Evolutionary conservation across 2,113 vertebrate species (phyloP).

Genomic region (Dissostichus mawsoni): DNA sequence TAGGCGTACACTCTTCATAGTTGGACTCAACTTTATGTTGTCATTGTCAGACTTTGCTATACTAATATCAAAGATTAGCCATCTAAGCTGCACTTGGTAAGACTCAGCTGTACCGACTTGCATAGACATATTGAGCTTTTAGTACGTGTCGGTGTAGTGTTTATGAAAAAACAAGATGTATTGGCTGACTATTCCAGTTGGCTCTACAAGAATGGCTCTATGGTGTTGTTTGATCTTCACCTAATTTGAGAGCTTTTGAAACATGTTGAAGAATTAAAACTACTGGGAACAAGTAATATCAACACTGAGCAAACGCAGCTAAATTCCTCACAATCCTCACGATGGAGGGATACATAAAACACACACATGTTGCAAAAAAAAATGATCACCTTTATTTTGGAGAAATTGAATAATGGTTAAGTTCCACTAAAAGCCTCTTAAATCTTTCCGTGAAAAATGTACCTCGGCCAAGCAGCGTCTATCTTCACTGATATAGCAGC

Average conservation of each 20-base stretch:
- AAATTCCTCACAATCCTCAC: too few relatives aligned
- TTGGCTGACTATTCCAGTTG: neutral
- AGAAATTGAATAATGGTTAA: too few relatives aligned
- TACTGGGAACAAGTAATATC: too few relatives aligned
- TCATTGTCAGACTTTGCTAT: neutral
- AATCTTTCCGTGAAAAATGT: too few relatives aligned
- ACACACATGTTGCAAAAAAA: too few relatives aligned
- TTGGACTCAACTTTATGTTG: neutral
- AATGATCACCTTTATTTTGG: too few relatives aligned
- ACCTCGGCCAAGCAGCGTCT: neutral
- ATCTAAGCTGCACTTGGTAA: neutral
- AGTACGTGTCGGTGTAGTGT: too few relatives aligned
- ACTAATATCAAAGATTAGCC: too few relatives aligned
- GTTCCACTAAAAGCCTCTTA: too few relatives aligned
- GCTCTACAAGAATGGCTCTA: too few relatives aligned
- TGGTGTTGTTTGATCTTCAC: neutral
- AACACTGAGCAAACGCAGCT: too few relatives aligned
- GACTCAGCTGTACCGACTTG: neutral
- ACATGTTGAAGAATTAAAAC: neutral
- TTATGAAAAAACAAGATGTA: neutral
- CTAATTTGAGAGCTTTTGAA: neutral
- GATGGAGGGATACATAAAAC: too few relatives aligned
- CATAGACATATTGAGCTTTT: neutral
- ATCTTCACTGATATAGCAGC: slow-evolving; percentile 37
- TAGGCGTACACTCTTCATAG: neutral